These are phyloP conservation scores for Telmatochromis sp. DNA, from an alignment of 2,113 vertebrate genomes.

Conservation along the genomic window DNA sequence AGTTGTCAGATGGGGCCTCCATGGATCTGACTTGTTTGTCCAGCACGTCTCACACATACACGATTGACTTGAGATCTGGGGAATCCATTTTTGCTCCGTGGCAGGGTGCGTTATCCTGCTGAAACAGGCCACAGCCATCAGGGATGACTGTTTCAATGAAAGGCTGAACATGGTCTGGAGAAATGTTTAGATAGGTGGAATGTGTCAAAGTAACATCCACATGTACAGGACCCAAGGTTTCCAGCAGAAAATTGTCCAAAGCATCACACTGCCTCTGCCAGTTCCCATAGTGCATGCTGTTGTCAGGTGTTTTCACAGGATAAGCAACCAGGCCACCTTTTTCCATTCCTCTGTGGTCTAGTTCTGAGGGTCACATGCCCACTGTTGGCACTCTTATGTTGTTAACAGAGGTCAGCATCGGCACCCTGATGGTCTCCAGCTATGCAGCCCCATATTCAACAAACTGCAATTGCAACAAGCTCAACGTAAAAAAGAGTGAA, in stretches of 20 bases:
- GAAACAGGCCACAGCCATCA: neutral
- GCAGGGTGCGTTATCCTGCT: neutral
- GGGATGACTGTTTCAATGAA: neutral
- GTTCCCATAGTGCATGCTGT: neutral
- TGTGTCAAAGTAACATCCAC: neutral
- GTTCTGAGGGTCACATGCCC: neutral
- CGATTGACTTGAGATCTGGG: neutral
- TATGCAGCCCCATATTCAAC: neutral
- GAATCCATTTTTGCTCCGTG: neutral
- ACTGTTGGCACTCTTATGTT: neutral
- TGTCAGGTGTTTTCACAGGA: neutral
- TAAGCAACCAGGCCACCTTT: neutral
- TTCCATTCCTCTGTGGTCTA: accelerated
- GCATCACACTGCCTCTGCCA: neutral
- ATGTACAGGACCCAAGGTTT: neutral
- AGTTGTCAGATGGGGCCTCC: neutral
- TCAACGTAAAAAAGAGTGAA: accelerated
- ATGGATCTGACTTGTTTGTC: neutral
- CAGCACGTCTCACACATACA: neutral
- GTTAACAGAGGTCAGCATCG: neutral
- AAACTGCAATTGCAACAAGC: neutral
- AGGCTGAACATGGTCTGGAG: neutral
- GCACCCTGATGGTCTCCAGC: neutral
- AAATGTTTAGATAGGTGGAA: neutral
- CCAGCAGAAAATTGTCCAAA: neutral